Evolutionary conservation across 1,140 invertebrate species (phyloP).

Genomic region (Drosophila kepulauana): DNA sequence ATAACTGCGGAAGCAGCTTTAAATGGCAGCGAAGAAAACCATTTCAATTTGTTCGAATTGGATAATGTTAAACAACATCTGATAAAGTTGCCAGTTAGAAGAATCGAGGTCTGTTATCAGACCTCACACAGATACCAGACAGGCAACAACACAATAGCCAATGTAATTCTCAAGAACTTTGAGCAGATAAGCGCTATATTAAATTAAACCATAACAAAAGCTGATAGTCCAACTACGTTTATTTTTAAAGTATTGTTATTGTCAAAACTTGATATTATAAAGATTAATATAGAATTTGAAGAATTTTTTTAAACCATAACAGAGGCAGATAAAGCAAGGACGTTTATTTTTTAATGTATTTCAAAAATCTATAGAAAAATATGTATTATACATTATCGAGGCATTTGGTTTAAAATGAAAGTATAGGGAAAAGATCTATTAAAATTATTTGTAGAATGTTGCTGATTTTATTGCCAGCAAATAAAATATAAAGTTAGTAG

Average conservation of each 20-base stretch:
- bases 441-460: too few species aligned
- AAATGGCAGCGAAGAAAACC: background rate
- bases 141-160: constrained; percentile 1
- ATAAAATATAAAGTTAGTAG: too few species aligned
- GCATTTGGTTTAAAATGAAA: too few species aligned
- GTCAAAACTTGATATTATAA: too few species aligned
- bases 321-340: too few species aligned
- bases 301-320: too few species aligned
- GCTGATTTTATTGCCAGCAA: too few species aligned
- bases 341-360: too few species aligned
- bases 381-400: too few species aligned
- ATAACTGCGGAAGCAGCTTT: background rate
- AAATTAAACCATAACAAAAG: background rate
- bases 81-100: constrained; percentile 1
- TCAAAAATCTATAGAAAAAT: too few species aligned
- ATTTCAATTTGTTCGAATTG: background rate
- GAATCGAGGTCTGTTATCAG: background rate
- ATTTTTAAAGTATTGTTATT: background rate
- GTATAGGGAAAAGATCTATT: too few species aligned
- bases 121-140: background rate
- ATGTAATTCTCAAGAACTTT: constrained; percentile 12
- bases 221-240: background rate
- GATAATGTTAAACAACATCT: constrained; percentile 23
- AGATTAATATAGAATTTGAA: too few species aligned
- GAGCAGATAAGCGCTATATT: constrained; percentile 11